Conservation (phyloP, 2,888 invertebrate genomes). For the Caenorhabditis imperialis region DNA sequence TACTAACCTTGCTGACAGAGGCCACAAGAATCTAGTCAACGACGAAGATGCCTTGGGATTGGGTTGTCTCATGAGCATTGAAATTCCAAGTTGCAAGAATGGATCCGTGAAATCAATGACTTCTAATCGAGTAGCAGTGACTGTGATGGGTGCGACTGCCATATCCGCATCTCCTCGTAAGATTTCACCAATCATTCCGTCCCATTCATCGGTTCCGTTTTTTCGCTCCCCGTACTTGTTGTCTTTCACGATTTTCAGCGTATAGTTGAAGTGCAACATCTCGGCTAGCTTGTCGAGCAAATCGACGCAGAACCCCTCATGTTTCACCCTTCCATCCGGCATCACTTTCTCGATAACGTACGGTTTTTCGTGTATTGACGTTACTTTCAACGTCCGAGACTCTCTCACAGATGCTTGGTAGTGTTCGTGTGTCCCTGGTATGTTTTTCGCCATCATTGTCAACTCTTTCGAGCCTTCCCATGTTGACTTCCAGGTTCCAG, state of each 20-base stretch:
- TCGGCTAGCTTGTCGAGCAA: constrained; percentile 81
- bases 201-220: constrained; percentile 72
- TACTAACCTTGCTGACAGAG: constrained; percentile 84
- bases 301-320: constrained; percentile 85
- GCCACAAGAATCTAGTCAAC: constrained; percentile 94
- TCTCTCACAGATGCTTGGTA: constrained; percentile 44
- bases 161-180: constrained; percentile 85
- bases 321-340: constrained; percentile 82
- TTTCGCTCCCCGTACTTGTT: constrained; percentile 76
- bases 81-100: constrained; percentile 80
- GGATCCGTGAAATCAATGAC: constrained; percentile 81
- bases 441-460: constrained; percentile 62
- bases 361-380: constrained; percentile 79
- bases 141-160: constrained; percentile 95
- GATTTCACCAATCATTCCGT: constrained; percentile 78
- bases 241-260: constrained; percentile 77
- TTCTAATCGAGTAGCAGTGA: constrained; percentile 93
- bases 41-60: constrained; percentile 87
- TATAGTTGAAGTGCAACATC: constrained; percentile 71
- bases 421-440: constrained; percentile 69
- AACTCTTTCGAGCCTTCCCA: constrained; percentile 58
- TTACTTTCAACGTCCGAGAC: constrained; percentile 75
- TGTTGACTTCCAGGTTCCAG: constrained; percentile 68
- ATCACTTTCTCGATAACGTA: constrained; percentile 78
- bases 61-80: constrained; percentile 87